A percentile compares a stretch with the other conserved stretches of the same genome.
These are phyloP conservation scores for Aphelinus atriplicis DNA, from an alignment of 1,140 invertebrate genomes.

Conservation along the genomic window DNA sequence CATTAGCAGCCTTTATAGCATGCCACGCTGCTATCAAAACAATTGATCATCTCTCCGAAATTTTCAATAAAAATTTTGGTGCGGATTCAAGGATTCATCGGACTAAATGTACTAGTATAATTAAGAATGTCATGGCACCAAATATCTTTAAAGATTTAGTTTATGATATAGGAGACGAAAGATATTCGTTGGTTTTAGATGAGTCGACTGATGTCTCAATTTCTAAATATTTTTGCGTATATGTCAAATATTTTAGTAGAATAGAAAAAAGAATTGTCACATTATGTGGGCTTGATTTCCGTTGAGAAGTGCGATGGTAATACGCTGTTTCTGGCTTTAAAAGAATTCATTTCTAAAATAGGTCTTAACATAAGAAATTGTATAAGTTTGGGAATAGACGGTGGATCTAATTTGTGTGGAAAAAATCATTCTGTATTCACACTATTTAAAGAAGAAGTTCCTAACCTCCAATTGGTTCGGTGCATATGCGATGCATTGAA, in stretches of 20 bases:
- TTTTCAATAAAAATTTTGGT: constrained; percentile 6
- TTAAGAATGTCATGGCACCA: constrained; percentile 47
- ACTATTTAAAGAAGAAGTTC: constrained; percentile 38
- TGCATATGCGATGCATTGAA: constrained; percentile 45
- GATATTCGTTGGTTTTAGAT: constrained; percentile 57
- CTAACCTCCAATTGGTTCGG: constrained; percentile 39
- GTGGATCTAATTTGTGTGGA: constrained; percentile 45
- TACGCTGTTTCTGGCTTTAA: constrained; percentile 22
- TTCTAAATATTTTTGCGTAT: constrained; percentile 53
- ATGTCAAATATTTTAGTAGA: constrained; percentile 56
- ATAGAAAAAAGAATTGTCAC: constrained; percentile 46
- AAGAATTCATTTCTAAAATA: constrained; percentile 27
- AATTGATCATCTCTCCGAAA: too few relatives aligned
- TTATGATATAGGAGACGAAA: constrained; percentile 51
- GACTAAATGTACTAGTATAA: constrained; percentile 5
- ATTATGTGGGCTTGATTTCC: constrained; percentile 48
- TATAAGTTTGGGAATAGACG: constrained; percentile 54
- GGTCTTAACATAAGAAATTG: constrained; percentile 46
- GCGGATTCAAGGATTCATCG: constrained; percentile 3
- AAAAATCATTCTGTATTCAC: constrained; percentile 38
- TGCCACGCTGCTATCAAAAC: constrained; percentile 24
- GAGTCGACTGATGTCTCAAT: constrained; percentile 59
- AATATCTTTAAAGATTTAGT: constrained; percentile 50
- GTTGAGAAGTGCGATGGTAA: constrained; percentile 33
- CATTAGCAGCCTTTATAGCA: constrained; percentile 37